Conservation (phyloP, 2,888 invertebrate species). For the Leucophenga montana region DNA sequence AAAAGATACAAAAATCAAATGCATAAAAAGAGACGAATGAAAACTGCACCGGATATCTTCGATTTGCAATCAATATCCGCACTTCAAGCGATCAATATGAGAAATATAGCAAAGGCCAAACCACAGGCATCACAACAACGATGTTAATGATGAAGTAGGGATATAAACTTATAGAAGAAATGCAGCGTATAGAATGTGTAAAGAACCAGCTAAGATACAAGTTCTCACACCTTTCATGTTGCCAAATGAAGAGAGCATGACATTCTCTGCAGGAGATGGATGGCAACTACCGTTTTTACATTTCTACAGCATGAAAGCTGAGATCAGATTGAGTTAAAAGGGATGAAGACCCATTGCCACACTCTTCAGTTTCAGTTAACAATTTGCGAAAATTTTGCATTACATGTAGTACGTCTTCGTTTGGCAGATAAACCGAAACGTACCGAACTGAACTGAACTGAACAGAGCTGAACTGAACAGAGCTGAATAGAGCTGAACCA, state of each 20-base stretch:
- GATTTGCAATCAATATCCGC: slow-evolving; percentile 58
- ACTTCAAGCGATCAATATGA: slow-evolving; percentile 40
- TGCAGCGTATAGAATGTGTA: no score
- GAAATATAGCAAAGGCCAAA: slow-evolving; percentile 16
- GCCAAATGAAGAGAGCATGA: no score
- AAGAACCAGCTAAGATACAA: not conserved
- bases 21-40: no score
- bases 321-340: not conserved
- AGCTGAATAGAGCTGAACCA: not conserved
- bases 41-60: slow-evolving; percentile 50
- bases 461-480: not conserved
- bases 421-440: no score
- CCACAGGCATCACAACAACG: slow-evolving; percentile 10
- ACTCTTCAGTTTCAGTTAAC: not conserved
- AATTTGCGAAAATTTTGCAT: slow-evolving; percentile 18
- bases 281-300: slow-evolving; percentile 3
- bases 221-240: slow-evolving; percentile 47
- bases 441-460: not conserved
- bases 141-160: no score
- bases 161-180: not conserved
- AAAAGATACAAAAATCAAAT: not conserved
- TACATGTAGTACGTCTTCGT: no score
- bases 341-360: not conserved
- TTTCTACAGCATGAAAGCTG: no score
- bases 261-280: not conserved